A percentile compares a stretch with the other conserved stretches of the same genome.
These are phyloP conservation scores for Melipona beecheii DNA, from an alignment of 2,888 invertebrate genomes.

Conservation along the genomic window DNA sequence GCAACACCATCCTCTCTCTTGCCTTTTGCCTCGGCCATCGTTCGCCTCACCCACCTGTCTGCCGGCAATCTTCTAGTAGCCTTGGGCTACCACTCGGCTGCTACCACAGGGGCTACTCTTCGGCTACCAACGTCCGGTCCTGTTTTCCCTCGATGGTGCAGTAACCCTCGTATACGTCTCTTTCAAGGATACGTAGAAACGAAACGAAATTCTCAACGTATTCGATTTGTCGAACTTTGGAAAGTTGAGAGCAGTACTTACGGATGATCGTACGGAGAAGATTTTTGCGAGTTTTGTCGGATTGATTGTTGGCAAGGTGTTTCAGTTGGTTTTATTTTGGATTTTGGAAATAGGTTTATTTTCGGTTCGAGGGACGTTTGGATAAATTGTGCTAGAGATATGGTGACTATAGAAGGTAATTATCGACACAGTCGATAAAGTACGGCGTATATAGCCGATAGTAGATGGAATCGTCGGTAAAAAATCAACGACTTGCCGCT, in stretches of 20 bases:
- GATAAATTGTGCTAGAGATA: neutral
- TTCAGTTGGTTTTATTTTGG: neutral
- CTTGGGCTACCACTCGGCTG: constrained; percentile 83
- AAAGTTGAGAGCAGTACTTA: neutral
- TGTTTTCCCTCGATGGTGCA: constrained; percentile 69
- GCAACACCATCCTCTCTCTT: constrained; percentile 66
- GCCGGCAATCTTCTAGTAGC: constrained; percentile 84
- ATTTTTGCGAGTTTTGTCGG: neutral
- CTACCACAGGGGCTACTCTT: constrained; percentile 83
- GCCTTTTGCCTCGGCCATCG: constrained; percentile 77
- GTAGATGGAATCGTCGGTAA: constrained; percentile 26
- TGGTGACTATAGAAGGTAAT: neutral
- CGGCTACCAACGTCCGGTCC: constrained; percentile 81
- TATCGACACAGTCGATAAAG: neutral
- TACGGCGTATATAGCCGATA: constrained; percentile 26
- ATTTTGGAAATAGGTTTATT: constrained; percentile 2
- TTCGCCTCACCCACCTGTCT: constrained; percentile 84
- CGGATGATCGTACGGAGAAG: neutral
- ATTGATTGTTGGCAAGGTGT: neutral
- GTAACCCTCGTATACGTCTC: constrained; percentile 64
- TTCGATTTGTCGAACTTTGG: constrained; percentile 11
- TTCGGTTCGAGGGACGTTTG: neutral
- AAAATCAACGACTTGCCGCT: constrained; percentile 61
- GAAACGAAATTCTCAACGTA: neutral
- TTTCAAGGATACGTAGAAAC: constrained; percentile 59